Evolutionary conservation across 1,140 invertebrate species (phyloP), one percentile per base, ranked within the genome.

Genomic region (Bombyx mandarina): DNA sequence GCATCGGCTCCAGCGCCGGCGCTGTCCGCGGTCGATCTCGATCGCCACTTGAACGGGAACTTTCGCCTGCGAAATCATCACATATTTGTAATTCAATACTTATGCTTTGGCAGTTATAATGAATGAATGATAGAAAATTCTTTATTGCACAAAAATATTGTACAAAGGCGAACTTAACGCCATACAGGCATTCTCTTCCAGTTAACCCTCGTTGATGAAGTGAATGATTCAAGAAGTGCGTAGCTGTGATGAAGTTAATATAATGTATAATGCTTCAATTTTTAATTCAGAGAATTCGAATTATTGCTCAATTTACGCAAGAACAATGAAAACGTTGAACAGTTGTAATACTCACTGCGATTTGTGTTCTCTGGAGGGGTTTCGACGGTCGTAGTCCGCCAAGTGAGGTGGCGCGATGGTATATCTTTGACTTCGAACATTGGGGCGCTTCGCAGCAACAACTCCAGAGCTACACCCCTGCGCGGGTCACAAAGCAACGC

Each of bases 391-490:
- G 56, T 9, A 10, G 56, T 56, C 44, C 57, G 61, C 77, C 78
- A 78, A 0, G 73, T 62, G 56, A 86, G 68, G 56, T 86, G 83
- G 0, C 83, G 55, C 8, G 77, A 80, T 0, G 83, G 83, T 6
- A 59, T 69, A 52, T 86, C 82, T 43, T 73, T 72, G 1, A 87
- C 69, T 42, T 75, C 71, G 1, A 96, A 87, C 8, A 91, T 91
- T 7, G 90, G 89, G 4, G 95, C 87, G 77, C 93, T 94, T 8
- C 93, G 91, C 2, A 97, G 90, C 42, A 96, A 83, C 82, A 96
- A 93, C 75, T 97, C 95, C 43, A 97, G 79, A 0, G 94, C 92
- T 7, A 96, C 94, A 2, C 94, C 94, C 62, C 88, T 89, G 26
- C 89, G 86, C 2, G 67, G 18, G 71, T 91, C 85, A 4, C 87